phyloP scores from a whole-genome alignment of 2,113 vertebrate species.

The Accipiter cooperii region DNA sequence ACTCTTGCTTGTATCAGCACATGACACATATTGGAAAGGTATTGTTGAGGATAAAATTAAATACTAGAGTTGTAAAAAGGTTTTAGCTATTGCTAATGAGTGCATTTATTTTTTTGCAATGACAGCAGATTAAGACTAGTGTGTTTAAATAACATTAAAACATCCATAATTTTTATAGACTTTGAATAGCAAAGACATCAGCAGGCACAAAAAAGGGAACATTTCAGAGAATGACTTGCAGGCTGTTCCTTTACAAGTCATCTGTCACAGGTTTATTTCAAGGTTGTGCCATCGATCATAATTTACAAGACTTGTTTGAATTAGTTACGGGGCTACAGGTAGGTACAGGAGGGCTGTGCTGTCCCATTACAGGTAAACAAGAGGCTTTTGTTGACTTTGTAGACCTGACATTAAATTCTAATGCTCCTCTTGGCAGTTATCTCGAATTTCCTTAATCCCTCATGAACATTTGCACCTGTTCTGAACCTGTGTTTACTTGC shows the following conservation, averaged over 20 bases:
- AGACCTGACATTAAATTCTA: not conserved
- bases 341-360: not conserved
- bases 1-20: slow-evolving; percentile 23
- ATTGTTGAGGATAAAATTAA: slow-evolving; percentile 24
- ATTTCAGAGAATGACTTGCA: not conserved
- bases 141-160: slow-evolving; percentile 40
- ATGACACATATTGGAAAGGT: not conserved
- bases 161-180: not conserved
- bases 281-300: not conserved
- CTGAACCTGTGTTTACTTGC: not conserved
- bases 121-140: slow-evolving; percentile 2
- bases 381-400: not conserved
- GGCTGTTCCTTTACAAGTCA: not conserved
- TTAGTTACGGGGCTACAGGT: not conserved
- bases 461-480: not conserved
- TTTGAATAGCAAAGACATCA: not conserved
- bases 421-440: not conserved
- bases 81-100: slow-evolving; percentile 23
- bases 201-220: not conserved
- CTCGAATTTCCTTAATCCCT: not conserved
- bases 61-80: not conserved
- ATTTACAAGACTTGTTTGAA: not conserved
- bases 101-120: not conserved
- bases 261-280: not conserved
- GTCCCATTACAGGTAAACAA: not conserved